Conservation (phyloP, 2,797 vertebrate genomes). For the Protonibea diacanthus region DNA sequence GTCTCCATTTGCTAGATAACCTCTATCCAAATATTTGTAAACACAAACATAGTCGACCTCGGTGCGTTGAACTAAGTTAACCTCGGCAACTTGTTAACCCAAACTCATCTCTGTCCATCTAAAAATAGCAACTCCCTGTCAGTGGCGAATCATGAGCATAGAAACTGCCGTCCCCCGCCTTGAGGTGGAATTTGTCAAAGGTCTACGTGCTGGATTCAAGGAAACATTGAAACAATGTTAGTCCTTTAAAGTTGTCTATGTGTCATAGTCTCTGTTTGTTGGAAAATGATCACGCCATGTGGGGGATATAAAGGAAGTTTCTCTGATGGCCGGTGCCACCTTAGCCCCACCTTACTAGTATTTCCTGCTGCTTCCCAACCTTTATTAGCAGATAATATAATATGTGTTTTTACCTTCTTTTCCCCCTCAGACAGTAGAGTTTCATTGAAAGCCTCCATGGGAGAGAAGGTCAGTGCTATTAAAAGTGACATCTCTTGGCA, state of each 20-base stretch:
- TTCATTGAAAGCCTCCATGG: constrained; percentile 17
- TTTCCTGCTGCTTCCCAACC: constrained; percentile 8
- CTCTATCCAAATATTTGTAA: background rate
- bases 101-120: background rate
- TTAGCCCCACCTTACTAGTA: background rate
- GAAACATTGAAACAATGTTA: background rate
- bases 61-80: background rate
- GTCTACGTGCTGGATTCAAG: background rate
- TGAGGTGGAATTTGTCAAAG: background rate
- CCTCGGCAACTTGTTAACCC: background rate
- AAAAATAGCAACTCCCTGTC: background rate
- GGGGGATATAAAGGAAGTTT: constrained; percentile 7
- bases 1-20: background rate
- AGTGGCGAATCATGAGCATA: background rate
- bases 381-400: background rate
- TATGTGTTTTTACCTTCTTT: background rate
- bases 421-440: constrained; percentile 4
- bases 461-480: constrained; percentile 56
- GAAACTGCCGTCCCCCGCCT: background rate
- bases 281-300: background rate
- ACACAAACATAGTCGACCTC: background rate
- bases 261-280: background rate
- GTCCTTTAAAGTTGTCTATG: background rate
- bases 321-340: constrained; percentile 11
- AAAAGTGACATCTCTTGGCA: constrained; percentile 42